phyloP scores from a whole-genome alignment of 2,888 invertebrate genomes.

The Philopedon plagiatum region DNA sequence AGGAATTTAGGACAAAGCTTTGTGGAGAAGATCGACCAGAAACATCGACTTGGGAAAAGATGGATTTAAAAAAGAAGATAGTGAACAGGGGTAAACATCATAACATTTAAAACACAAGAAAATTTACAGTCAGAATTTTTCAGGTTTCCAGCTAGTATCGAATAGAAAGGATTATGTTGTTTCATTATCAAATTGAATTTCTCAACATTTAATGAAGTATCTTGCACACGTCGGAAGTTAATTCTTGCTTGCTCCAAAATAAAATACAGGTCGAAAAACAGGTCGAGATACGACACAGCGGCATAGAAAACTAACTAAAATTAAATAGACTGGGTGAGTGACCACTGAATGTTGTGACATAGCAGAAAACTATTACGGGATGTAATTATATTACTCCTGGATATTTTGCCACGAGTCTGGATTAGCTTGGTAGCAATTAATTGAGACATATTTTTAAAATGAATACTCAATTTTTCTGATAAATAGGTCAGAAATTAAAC shows the following conservation, averaged over 20 bases:
- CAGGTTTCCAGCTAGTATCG: too few species aligned
- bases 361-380: not conserved
- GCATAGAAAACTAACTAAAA: slow-evolving; percentile 3
- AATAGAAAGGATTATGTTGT: too few species aligned
- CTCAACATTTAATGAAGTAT: not conserved
- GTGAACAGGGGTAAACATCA: too few species aligned
- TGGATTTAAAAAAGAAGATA: too few species aligned
- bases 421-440: not conserved
- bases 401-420: not conserved
- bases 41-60: too few species aligned
- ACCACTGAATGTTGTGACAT: not conserved
- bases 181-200: not conserved
- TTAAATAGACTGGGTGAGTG: slow-evolving; percentile 13
- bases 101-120: too few species aligned
- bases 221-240: not conserved
- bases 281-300: slow-evolving; percentile 2
- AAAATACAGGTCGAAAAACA: not conserved
- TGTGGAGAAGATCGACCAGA: too few species aligned
- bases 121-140: too few species aligned
- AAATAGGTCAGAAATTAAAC: too few species aligned
- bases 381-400: not conserved
- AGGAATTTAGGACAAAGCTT: too few species aligned
- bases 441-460: too few species aligned
- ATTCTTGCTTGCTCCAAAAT: not conserved
- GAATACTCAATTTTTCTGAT: too few species aligned